Evolutionary conservation across 2,888 invertebrate genomes (phyloP), one percentile per base, ranked within the genome.

Genomic region (Limnephilus rhombicus): DNA sequence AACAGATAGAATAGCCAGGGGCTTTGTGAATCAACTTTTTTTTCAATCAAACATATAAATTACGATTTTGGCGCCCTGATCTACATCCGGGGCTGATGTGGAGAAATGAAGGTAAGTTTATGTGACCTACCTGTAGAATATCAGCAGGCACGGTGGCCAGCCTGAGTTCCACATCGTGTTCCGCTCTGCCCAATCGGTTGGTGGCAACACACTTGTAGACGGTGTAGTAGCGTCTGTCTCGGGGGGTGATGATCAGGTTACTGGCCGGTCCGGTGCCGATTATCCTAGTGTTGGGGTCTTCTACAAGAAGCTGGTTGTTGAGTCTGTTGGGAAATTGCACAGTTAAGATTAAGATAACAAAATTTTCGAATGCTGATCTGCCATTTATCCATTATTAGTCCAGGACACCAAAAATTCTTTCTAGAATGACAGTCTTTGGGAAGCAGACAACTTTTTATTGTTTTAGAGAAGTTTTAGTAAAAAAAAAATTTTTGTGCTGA

Each of bases 121-220:
- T 82, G 82, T 82, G 34, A 89, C 94, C 94, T 94, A 96, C 96
- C 94, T 96, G 96, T 18, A 96, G 95, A 15, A 98, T 96, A 29
- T 96, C 95, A 5, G 96, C 96, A 0, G 99, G 99, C 1, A 97
- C 96, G 87, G 96, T 96, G 0, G 98, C 99, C 95, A 98, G 97
- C 94, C 97, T 97, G 93, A 99, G 95, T 92, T 97, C 97, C 94
- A 98, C 97, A n/a, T 96, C 95, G 93, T 97, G 97, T 93, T 97
- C 97, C 4, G 96, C 96, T 89, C 96, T 96, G 5, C 99, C 99
- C 87, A 98, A 97, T 34, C 96, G 96, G 94, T 99, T 99, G 3
- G 97, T 97, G 0, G 99, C 99, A 87, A 98, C 96, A 94, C 99
- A 99, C 94, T 97, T 98, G 95, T 98, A 99, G 37, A 96, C 95